These are phyloP conservation scores for Epicampocera succincta DNA, from an alignment of 2,888 invertebrate species.

Conservation along the genomic window DNA sequence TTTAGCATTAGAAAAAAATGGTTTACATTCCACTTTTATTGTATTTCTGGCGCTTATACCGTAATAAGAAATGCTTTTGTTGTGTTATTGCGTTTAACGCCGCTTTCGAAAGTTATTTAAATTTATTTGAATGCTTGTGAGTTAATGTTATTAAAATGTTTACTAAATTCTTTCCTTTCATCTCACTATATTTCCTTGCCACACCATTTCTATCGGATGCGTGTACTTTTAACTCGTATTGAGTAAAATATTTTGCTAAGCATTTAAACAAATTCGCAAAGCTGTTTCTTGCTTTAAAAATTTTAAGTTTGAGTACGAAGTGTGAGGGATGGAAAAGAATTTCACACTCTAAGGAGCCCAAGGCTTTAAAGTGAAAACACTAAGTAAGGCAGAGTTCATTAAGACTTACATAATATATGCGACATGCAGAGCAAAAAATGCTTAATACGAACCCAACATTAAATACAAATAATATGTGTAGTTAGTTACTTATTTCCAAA, in stretches of 20 bases:
- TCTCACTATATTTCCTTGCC: not conserved
- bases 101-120: constrained; percentile 7
- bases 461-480: constrained; percentile 54
- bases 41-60: not conserved
- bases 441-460: constrained; percentile 48
- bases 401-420: constrained; percentile 55
- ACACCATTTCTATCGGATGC: not conserved
- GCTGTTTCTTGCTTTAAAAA: constrained; percentile 30
- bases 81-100: not conserved
- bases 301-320: constrained; percentile 31
- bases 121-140: constrained; percentile 16
- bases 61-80: constrained; percentile 11
- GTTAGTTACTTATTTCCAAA: constrained; percentile 26
- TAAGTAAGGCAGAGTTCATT: constrained; percentile 53
- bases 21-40: no score
- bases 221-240: not conserved
- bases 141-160: constrained; percentile 1
- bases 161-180: not conserved
- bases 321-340: constrained; percentile 49
- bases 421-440: constrained; percentile 41
- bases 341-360: constrained; percentile 54
- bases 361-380: constrained; percentile 41
- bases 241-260: constrained; percentile 43
- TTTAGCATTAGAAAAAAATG: no score
- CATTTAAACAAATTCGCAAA: constrained; percentile 48